Conservation (phyloP, 2,888 invertebrate genomes). For the Leptinotarsa peninsularis region DNA sequence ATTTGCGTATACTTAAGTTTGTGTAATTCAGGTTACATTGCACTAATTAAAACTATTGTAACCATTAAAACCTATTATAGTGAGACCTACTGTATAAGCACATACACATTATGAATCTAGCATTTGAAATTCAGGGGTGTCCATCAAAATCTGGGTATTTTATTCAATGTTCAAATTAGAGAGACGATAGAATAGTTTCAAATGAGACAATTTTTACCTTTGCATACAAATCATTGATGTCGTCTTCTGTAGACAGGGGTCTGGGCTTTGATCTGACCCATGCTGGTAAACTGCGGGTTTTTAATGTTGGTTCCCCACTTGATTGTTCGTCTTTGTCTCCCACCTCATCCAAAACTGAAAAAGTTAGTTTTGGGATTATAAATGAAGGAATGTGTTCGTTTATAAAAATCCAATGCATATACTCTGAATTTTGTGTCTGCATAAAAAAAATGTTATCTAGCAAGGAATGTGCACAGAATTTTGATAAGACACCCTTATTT, state of each 20-base stretch:
- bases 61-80: too few species aligned
- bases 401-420: not conserved
- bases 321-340: slow-evolving; percentile 66
- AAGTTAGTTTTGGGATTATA: not conserved
- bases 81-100: too few species aligned
- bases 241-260: slow-evolving; percentile 77
- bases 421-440: too few species aligned
- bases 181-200: too few species aligned
- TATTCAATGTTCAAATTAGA: too few species aligned
- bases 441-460: not conserved
- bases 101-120: too few species aligned
- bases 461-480: not conserved
- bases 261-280: slow-evolving; percentile 79
- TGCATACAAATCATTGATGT: slow-evolving; percentile 77
- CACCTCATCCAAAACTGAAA: slow-evolving; percentile 73
- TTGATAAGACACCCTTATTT: too few species aligned
- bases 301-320: slow-evolving; percentile 66
- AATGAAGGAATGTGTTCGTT: not conserved
- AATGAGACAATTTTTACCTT: slow-evolving; percentile 67
- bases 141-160: too few species aligned
- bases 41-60: too few species aligned
- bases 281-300: slow-evolving; percentile 78
- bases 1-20: too few species aligned
- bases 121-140: too few species aligned
- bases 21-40: too few species aligned